Evolutionary conservation across 2,797 vertebrate species (phyloP).

Genomic region (Myotis daubentonii): DNA sequence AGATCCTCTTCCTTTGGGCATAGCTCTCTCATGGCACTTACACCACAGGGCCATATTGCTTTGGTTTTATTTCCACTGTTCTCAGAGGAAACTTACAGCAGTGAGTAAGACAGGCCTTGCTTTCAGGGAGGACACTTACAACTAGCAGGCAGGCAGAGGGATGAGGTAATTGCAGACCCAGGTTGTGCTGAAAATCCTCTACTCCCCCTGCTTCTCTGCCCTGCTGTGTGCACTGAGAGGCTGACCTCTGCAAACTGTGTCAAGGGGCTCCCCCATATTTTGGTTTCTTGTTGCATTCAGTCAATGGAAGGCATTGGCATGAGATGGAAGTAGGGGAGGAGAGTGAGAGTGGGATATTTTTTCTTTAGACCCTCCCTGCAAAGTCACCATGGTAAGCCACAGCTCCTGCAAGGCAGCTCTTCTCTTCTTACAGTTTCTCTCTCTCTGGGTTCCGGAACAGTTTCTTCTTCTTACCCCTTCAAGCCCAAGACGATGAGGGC

Average conservation of each 20-base stretch:
- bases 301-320: background rate
- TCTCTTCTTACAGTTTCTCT: background rate
- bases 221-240: background rate
- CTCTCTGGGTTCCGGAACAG: background rate
- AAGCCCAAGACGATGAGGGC: background rate
- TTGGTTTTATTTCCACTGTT: background rate
- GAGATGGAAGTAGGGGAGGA: background rate
- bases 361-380: background rate
- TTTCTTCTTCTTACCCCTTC: background rate
- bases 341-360: background rate
- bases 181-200: background rate
- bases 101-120: background rate
- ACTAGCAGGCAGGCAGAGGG: background rate
- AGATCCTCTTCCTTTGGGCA: background rate
- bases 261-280: background rate
- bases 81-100: background rate
- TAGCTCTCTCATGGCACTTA: background rate
- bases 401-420: background rate
- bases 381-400: background rate
- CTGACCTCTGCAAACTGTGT: background rate
- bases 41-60: background rate
- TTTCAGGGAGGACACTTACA: background rate
- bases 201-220: background rate
- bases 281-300: background rate
- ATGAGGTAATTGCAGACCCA: background rate